Evolutionary conservation across 2,888 invertebrate species (phyloP), one percentile per base, ranked within the genome.

Genomic region (Phortica magna): DNA sequence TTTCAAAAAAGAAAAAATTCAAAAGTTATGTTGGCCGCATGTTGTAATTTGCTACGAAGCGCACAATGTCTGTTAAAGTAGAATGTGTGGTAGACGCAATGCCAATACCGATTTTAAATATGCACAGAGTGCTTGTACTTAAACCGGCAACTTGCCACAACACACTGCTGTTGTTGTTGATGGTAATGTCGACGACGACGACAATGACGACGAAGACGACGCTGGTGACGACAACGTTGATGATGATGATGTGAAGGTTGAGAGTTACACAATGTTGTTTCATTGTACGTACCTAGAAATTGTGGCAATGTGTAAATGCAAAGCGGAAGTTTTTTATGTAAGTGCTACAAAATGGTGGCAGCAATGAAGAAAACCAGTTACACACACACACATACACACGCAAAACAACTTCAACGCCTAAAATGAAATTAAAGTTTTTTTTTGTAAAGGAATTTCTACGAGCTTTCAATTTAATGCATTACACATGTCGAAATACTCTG

Each of bases 251-350:
- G 65, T 39, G 65, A 12, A 39, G 6, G 31, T 65, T 19, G 17
- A 59, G n/a, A 59, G n/a, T n/a, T 65, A 39, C 39, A 41, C 31
- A 65, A 41, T 41, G 19, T 65, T 65, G 59, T 59, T 61, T 31
- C 65, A 65, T 65, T 65, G 65, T 65, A 39, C 41, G 39, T 14
- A 65, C 31, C 39, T 65, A 39, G 65, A 65, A 65, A 65, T 65
- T 65, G 65, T 65, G 41, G 65, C 65, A 65, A 65, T 65, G 59
- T 59, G 65, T 65, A 41, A 65, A 65, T 65, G 41, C 65, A 65
- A 65, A 65, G 41, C 65, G 41, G 65, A 31, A 65, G 65, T 65
- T 65, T 41, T 12, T 65, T 65, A 39, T 65, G 41, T 17, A 14
- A 41, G 14, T 12, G 41, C 12, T 41, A 65, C 65, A 4, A 59